These are phyloP conservation scores for Hyalella azteca DNA, from an alignment of 2,888 invertebrate genomes.

Conservation along the genomic window DNA sequence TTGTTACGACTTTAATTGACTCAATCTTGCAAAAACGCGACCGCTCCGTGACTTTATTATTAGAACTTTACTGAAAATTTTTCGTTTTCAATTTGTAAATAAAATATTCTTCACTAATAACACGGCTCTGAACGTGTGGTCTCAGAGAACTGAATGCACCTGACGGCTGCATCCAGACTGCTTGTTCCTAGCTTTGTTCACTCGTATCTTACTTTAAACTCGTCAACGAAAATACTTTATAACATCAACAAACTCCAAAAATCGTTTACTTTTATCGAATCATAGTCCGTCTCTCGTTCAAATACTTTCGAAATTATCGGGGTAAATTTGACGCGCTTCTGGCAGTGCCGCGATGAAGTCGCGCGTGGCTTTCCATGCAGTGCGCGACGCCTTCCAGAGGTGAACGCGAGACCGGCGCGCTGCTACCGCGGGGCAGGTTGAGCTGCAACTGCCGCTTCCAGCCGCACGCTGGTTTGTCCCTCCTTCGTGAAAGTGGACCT, in stretches of 20 bases:
- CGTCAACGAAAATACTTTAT: no score
- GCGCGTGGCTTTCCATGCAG: constrained; percentile 5
- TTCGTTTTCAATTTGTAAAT: no score
- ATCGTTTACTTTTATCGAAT: no score
- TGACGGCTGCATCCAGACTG: neutral
- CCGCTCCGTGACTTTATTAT: no score
- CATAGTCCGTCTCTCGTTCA: no score
- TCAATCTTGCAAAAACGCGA: no score
- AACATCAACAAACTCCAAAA: no score
- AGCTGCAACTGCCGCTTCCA: constrained; percentile 33
- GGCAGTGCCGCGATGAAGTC: constrained; percentile 29
- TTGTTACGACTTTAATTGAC: no score
- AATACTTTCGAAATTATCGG: neutral
- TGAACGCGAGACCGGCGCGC: constrained; percentile 3
- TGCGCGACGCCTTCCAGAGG: neutral
- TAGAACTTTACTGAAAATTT: no score
- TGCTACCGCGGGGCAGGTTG: neutral
- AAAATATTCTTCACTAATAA: no score
- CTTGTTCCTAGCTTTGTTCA: neutral
- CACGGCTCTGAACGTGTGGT: no score
- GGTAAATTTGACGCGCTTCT: neutral
- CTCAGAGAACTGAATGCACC: constrained; percentile 17
- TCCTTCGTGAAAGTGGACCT: constrained; percentile 12
- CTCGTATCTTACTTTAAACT: no score
- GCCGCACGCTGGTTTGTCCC: constrained; percentile 1